phyloP scores from a whole-genome alignment of 2,888 invertebrate genomes.

The Lapara coniferarum region DNA sequence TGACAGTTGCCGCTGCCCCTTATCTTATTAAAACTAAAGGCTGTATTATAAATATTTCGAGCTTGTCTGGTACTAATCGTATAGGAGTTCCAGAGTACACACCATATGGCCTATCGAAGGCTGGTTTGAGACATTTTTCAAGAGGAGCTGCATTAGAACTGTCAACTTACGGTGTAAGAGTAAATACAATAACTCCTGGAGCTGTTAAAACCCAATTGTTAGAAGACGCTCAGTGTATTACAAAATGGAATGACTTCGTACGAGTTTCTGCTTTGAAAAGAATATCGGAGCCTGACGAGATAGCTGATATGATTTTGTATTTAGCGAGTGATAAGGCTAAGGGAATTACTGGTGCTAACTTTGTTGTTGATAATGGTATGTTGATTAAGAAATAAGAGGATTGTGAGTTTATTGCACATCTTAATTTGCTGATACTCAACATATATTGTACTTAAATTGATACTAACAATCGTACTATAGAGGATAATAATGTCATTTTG shows the following conservation, averaged over 20 bases:
- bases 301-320: constrained; percentile 43
- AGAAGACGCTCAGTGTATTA: constrained; percentile 9
- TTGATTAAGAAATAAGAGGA: constrained; percentile 1
- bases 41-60: constrained; percentile 44
- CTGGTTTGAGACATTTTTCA: constrained; percentile 86
- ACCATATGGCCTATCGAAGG: constrained; percentile 37
- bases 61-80: constrained; percentile 29
- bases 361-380: constrained; percentile 26
- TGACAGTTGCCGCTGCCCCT: constrained; percentile 37
- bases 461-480: no score
- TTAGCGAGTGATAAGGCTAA: constrained; percentile 43
- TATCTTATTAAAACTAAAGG: constrained; percentile 41
- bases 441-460: no score
- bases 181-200: constrained; percentile 79
- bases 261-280: constrained; percentile 27
- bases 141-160: constrained; percentile 86
- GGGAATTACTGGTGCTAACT: constrained; percentile 42
- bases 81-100: neutral
- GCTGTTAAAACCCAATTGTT: constrained; percentile 35
- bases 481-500: no score
- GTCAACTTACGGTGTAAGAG: constrained; percentile 82
- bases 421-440: no score
- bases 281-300: constrained; percentile 33
- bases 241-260: constrained; percentile 8
- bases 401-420: neutral